Evolutionary conservation across 2,888 invertebrate genomes (phyloP), one percentile per base, ranked within the genome.

Genomic region (Nycteola revayana): DNA sequence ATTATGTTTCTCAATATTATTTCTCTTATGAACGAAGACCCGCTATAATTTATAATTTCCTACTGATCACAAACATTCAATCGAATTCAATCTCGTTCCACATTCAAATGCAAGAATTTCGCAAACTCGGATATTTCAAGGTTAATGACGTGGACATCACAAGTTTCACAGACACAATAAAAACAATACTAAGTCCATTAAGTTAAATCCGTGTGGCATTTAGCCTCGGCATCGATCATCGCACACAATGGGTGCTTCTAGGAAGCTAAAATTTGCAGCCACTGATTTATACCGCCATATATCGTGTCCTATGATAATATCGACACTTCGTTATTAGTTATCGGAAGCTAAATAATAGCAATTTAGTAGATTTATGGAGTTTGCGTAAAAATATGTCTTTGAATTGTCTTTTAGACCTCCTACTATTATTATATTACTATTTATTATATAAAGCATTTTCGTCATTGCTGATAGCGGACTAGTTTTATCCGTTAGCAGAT

Each of bases 271-370:
- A 72, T 71, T 68, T 61, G 66, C 75, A 72, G 64, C 60, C 66
- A 49, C 60, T 79, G 75, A 79, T 81, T 76, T 78, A 78, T 73
- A 49, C 49, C 58, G 41, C 43, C 43, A 53, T 40, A 55, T 55
- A 55, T 60, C 42, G 47, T n/a, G 49, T 21, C 22, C 21, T 21
- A n/a, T n/a, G 21, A 21, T 32, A 28, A 32, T 60, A 42, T 36
- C 42, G 63, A 60, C 55, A 26, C 36, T 27, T 35, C 45, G 49
- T 44, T 45, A 43, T 60, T 47, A 38, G 30, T 10, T 49, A 49
- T n/a, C n/a, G n/a, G n/a, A n/a, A n/a, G n/a, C 60, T 56, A 57
- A 39, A 50, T 54, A 42, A 53, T 45, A 48, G 57, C 61, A 60
- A 60, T 66, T 62, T 56, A 48, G 45, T 33, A 49, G 51, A 54